Conservation (phyloP, 2,797 vertebrate genomes). For the Agapornis canus region DNA sequence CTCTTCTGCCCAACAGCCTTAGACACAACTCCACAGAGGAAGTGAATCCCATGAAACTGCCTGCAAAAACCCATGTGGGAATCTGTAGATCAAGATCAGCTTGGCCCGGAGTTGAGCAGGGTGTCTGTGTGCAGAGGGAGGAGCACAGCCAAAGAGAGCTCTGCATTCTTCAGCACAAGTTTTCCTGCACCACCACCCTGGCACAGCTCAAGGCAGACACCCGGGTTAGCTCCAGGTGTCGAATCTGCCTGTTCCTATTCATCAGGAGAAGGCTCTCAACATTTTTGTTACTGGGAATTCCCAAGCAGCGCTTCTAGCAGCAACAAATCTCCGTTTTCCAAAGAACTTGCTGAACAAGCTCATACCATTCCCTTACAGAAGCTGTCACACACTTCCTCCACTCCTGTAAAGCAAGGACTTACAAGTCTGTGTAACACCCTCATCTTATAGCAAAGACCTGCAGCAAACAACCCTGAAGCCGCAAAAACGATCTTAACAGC, state of each 20-base stretch:
- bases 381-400: not conserved
- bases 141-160: not conserved
- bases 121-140: not conserved
- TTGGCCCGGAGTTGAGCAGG: accelerated
- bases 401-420: not conserved
- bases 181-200: not conserved
- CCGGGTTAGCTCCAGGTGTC: not conserved
- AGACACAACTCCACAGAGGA: not conserved
- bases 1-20: not conserved
- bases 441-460: not conserved
- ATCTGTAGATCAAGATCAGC: not conserved
- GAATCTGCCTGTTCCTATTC: not conserved
- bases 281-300: not conserved
- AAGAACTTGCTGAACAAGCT: not conserved
- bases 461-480: not conserved
- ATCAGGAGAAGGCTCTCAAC: not conserved
- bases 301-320: not conserved
- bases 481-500: not conserved
- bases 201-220: not conserved
- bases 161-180: not conserved
- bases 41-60: not conserved
- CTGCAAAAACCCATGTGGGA: not conserved
- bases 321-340: not conserved
- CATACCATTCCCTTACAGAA: accelerated
- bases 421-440: not conserved